Evolutionary conservation across 2,113 vertebrate species (phyloP), one percentile per base, ranked within the genome.

Genomic region (Malurus elegans): DNA sequence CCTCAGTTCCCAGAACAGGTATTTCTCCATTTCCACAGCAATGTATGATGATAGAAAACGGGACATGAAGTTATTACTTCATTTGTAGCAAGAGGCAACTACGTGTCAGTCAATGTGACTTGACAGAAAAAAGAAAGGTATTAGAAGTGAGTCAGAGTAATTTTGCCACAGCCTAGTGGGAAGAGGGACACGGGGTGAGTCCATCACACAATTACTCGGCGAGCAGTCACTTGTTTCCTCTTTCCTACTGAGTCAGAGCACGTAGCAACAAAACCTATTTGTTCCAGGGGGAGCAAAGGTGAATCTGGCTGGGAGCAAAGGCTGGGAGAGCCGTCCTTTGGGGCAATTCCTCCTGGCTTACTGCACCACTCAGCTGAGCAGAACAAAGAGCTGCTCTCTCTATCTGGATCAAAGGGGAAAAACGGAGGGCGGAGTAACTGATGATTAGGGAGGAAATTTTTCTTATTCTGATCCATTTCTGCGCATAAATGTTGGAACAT

Each of bases 261-360:
- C 8, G 3, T 0, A 44, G 72, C 75, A 88, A 66, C 64, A 88
- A 70, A 90, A 8, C 0, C 72, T 6, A 51, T 64, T 74, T 81
- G 75, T 86, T 85, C 40, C 20, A 62, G 82, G 47, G 21, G 86
- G 51, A 92, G 51, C 45, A 81, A 79, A 93, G 84, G 85, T 58
- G 62, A 88, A 5, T 9, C 18, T 62, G 38, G 47, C 75, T 54
- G 66, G 48, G 80, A 87, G 60, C n/a, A 42, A 26, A 70, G 69
- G 64, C 56, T 84, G 65, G 61, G 28, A 23, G 44, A 64, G 74
- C 62, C 4, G 8, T 69, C 40, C 87, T 50, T 10, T 32, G 47
- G 21, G 2, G 62, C 62, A 69, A 3, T 44, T n/a, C 54, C 74
- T 95, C 54, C 32, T 16, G 64, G 34, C 78, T 65, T 29, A n/a